Evolutionary conservation across 2,888 invertebrate species (phyloP), one percentile per base, ranked within the genome.

Genomic region (Beris chalybata): DNA sequence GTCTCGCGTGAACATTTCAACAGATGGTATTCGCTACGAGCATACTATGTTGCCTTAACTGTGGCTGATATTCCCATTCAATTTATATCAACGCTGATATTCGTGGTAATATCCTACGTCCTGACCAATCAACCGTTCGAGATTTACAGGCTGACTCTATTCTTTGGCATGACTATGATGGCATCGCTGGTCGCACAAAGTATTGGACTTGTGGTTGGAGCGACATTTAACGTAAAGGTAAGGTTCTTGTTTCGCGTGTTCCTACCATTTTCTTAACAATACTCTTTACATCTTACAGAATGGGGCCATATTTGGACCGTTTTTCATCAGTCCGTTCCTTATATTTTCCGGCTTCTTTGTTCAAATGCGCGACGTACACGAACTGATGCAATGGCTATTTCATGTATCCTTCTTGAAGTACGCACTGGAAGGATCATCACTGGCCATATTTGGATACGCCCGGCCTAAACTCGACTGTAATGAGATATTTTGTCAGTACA

Each of bases 261-360:
- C 22, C 22, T 22, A 22, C 2, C 44, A 12, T 2, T 12, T 30
- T 58, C 31, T 47, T 29, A 47, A n/a, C 52, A 47, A 59, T 43
- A 48, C 56, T 45, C 59, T 64, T 12, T 53, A 61, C 55, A 5
- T 64, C 15, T 68, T 30, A 57, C 85, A 96, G 93, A 87, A 91
- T 76, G 95, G 94, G 12, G 92, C 93, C 5, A 88, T 95, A 74
- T 86, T 96, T 76, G 97, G 96, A 5, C 93, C 96, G 7, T 88
- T 96, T 71, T 86, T 90, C 74, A 87, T 92, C 70, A 87, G 93
- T 78, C 96, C 97, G 0, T 93, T 95, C 76, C 85, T 92, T 30
- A 85, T 94, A 72, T 96, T 97, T 82, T 93, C 94, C 65, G 97
- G 97, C 5, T 96, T 95, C 82, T 96, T 97, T 78, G 87, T 97